Conservation (phyloP, 1,140 invertebrate species). For the Vollenhovia emeryi region DNA sequence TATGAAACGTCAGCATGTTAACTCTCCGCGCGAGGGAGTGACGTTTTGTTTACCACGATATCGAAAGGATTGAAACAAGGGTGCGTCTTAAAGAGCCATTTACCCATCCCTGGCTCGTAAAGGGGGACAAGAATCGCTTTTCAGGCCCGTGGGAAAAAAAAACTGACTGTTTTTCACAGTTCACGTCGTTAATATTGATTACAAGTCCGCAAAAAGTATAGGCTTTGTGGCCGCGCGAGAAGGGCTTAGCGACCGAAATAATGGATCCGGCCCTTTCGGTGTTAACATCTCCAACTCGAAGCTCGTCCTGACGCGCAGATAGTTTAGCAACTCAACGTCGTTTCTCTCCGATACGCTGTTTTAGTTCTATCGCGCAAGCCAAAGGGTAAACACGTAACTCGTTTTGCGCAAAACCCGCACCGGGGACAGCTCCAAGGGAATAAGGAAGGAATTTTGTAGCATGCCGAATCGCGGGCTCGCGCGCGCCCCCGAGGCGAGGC, state of each 20-base stretch:
- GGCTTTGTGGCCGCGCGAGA: constrained; percentile 27
- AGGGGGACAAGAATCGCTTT: constrained; percentile 32
- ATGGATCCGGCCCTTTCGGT: constrained; percentile 39
- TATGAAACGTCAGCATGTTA: neutral
- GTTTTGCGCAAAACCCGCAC: constrained; percentile 3
- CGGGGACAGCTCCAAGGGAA: neutral
- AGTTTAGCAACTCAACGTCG: constrained; percentile 51
- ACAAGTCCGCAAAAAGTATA: constrained; percentile 25
- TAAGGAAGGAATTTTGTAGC: constrained; percentile 1
- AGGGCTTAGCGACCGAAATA: constrained; percentile 38
- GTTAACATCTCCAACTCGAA: constrained; percentile 42
- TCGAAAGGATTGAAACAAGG: constrained; percentile 8
- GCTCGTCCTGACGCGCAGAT: constrained; percentile 35
- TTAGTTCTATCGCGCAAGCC: neutral
- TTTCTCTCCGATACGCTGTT: constrained; percentile 21
- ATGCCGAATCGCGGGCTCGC: neutral
- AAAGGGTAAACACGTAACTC: constrained; percentile 28
- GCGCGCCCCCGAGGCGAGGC: neutral
- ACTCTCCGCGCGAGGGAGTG: neutral
- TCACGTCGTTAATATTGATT: constrained; percentile 53
- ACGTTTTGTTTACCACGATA: constrained; percentile 28
- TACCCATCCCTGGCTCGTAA: neutral
- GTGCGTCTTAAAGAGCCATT: constrained; percentile 11
- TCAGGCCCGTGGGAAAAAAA: neutral
- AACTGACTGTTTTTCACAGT: constrained; percentile 10